Evolutionary conservation across 2,888 invertebrate genomes (phyloP).

Genomic region (Nemapogon koenigi): DNA sequence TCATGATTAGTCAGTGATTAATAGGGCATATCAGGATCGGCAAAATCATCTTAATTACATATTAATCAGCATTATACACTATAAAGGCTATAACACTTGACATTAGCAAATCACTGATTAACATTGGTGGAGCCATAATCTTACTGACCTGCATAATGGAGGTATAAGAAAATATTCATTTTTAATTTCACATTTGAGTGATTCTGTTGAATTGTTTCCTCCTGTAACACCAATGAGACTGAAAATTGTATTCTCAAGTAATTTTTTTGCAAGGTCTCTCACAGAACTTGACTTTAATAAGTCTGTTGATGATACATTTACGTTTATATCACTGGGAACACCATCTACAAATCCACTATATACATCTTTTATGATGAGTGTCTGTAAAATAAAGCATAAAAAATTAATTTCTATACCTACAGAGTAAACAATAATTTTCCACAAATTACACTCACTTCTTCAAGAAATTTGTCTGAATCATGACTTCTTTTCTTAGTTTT

Average conservation of each 20-base stretch:
- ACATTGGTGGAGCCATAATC: too few relatives aligned
- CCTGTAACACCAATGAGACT: slow-evolving; percentile 44
- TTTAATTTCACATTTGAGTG: slow-evolving; percentile 54
- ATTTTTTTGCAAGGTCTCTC: slow-evolving; percentile 33
- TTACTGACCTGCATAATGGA: slow-evolving; percentile 65
- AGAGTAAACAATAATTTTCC: too few relatives aligned
- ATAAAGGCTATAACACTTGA: too few relatives aligned
- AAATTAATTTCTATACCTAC: neutral
- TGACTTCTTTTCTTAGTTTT: slow-evolving; percentile 27
- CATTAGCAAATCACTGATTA: too few relatives aligned
- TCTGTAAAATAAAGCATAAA: slow-evolving; percentile 24
- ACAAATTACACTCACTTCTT: slow-evolving; percentile 43
- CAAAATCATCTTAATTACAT: too few relatives aligned
- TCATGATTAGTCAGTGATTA: too few relatives aligned
- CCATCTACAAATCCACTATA: slow-evolving; percentile 25
- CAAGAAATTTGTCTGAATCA: slow-evolving; percentile 20
- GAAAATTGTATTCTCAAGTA: slow-evolving; percentile 36
- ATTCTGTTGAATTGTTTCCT: slow-evolving; percentile 56
- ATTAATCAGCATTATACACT: too few relatives aligned
- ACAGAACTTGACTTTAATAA: slow-evolving; percentile 30
- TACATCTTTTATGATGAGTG: slow-evolving; percentile 25
- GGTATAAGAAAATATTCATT: slow-evolving; percentile 70
- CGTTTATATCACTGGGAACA: slow-evolving; percentile 22
- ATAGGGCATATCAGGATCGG: too few relatives aligned
- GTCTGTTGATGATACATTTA: slow-evolving; percentile 23